Base-by-base conservation (phyloP, 2,888 invertebrate species). In the Subacronicta megacephala region DNA sequence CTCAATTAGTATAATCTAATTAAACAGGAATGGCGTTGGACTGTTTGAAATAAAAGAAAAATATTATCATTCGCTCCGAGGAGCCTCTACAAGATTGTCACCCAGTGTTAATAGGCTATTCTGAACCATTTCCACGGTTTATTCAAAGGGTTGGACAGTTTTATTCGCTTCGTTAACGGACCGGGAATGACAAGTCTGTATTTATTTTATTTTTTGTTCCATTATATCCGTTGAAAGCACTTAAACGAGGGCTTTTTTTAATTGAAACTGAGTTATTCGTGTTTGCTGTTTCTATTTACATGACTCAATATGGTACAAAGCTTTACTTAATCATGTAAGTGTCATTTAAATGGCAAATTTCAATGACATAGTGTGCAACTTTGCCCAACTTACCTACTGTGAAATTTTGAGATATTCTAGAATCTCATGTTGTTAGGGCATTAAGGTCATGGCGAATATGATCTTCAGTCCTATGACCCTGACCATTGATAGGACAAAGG, bases 91-190 rank as follows among this genome's bases (percentile, higher is more conserved):
- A 88, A 89, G 88, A 89, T 86, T 90, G 89, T 90, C 90, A 84
- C 80, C 72, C 84, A 82, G 87, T 86, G 88, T 87, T 92, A 91
- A 92, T 89, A 89, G 90, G 84, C 90, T 85, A 88, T 89, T 88
- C 85, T 80, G 80, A 81, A 79, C 83, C 86, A 87, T 88, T 92
- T 89, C 81, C 83, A 84, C 86, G 80, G 88, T 88, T 89, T 90
- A 88, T 89, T 87, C 83, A 90, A 90, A 87, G 87, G 88, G 86
- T 86, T 90, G 87, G 83, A 84, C 85, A 85, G 81, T 89, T 90
- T 90, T 90, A 88, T 90, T 88, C 87, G 85, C 87, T 89, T 90
- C 89, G 89, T 90, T 91, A 90, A 83, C 88, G 78, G 83, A 76
- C 80, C 77, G 77, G 80, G 80, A 81, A 86, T 81, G 82, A 80